Conservation (phyloP, 2,888 invertebrate genomes). For the Dyspetes luteomarginatus region DNA sequence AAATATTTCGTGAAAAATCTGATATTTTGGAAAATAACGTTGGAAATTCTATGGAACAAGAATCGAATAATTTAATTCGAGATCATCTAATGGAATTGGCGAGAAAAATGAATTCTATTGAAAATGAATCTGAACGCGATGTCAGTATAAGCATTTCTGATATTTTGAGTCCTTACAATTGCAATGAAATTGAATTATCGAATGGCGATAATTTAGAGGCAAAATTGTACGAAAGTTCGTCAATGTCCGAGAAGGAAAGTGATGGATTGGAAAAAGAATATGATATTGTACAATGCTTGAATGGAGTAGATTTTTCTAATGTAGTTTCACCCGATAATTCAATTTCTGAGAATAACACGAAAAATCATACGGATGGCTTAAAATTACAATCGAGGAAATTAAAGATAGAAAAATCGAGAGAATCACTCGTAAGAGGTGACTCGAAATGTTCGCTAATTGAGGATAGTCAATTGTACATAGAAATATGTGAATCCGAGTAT, state of each 20-base stretch:
- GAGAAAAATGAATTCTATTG: slow-evolving; percentile 68
- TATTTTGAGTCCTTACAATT: slow-evolving; percentile 63
- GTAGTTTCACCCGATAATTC: slow-evolving; percentile 4
- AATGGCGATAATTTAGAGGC: slow-evolving; percentile 37
- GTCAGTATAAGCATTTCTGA: slow-evolving; percentile 68
- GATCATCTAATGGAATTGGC: slow-evolving; percentile 71
- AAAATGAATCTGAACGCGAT: slow-evolving; percentile 59
- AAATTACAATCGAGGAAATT: not conserved
- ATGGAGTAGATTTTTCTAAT: slow-evolving; percentile 35
- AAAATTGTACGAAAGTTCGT: slow-evolving; percentile 33
- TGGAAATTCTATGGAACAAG: not conserved
- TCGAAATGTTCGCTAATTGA: slow-evolving; percentile 52
- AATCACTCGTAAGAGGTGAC: not conserved
- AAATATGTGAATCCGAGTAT: slow-evolving; percentile 58
- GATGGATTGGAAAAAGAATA: slow-evolving; percentile 33
- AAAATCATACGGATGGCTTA: not conserved
- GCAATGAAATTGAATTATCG: slow-evolving; percentile 64
- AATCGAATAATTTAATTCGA: slow-evolving; percentile 28
- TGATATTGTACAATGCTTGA: slow-evolving; percentile 49
- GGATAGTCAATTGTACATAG: slow-evolving; percentile 56
- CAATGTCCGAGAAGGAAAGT: not conserved
- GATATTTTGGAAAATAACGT: slow-evolving; percentile 1
- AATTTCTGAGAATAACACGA: not conserved
- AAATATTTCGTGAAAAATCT: slow-evolving; percentile 8
- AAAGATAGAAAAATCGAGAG: not conserved